Evolutionary conservation across 2,888 invertebrate genomes (phyloP).

Genomic region (Sisyra terminalis): DNA sequence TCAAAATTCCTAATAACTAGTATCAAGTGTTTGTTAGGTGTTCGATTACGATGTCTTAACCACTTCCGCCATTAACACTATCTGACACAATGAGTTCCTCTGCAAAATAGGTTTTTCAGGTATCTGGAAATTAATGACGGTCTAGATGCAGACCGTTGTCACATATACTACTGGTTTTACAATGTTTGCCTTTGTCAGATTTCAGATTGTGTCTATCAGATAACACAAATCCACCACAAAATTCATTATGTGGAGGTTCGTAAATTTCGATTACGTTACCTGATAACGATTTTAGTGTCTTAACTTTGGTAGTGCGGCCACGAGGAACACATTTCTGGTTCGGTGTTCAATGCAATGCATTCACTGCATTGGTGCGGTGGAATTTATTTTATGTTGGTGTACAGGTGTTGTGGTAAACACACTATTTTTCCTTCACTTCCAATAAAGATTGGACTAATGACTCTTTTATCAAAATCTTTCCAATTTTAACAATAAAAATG

Average conservation of each 20-base stretch:
- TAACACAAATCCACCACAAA: conserved; percentile 2
- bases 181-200: background rate
- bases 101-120: background rate
- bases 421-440: too few species aligned
- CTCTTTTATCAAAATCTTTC: too few species aligned
- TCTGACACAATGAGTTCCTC: conserved; percentile 1
- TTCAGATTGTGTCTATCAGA: background rate
- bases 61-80: conserved; percentile 5
- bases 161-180: conserved; percentile 4
- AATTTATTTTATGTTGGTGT: too few species aligned
- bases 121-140: background rate
- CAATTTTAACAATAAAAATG: too few species aligned
- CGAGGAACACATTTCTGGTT: too few species aligned
- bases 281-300: background rate
- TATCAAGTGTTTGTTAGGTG: conserved; percentile 2
- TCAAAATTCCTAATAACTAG: too few species aligned
- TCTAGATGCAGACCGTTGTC: conserved; percentile 1
- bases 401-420: too few species aligned
- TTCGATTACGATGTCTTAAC: conserved; percentile 3
- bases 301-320: too few species aligned
- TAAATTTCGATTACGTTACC: conserved; percentile 2
- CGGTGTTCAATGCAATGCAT: too few species aligned
- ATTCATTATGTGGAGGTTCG: conserved; percentile 4
- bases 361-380: too few species aligned
- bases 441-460: too few species aligned